phyloP scores from a whole-genome alignment of 2,113 vertebrate species.

The Dunckerocampus dactyliophorus region DNA sequence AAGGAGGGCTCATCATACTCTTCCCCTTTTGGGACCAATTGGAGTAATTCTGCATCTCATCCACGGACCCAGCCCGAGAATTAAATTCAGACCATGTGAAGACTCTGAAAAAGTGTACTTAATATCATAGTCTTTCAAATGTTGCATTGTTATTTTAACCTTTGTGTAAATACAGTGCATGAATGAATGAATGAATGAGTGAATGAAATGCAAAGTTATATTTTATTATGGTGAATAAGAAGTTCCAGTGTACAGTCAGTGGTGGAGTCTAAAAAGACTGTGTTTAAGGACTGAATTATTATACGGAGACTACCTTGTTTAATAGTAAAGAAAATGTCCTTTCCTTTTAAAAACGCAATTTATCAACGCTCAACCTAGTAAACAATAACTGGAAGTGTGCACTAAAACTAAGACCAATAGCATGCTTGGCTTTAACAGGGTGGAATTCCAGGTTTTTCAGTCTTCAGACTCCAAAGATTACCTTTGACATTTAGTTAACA shows the following conservation, averaged over 20 bases:
- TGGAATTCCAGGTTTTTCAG: not conserved
- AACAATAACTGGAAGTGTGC: not conserved
- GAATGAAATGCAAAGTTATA: slow-evolving; percentile 77
- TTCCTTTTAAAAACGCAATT: not conserved
- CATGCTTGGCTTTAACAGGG: not conserved
- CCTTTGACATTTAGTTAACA: not conserved
- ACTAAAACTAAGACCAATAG: not conserved
- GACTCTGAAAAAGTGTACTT: slow-evolving; percentile 35
- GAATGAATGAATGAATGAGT: slow-evolving; percentile 48
- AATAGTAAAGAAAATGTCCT: not conserved
- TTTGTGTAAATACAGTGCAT: slow-evolving; percentile 74
- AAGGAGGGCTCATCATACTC: not conserved
- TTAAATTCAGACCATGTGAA: slow-evolving; percentile 18
- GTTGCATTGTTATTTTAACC: slow-evolving; percentile 55
- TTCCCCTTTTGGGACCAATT: slow-evolving; percentile 21
- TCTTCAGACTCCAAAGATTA: not conserved
- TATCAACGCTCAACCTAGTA: not conserved
- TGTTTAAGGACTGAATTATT: not conserved
- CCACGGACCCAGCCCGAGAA: slow-evolving; percentile 13
- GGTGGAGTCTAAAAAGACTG: not conserved
- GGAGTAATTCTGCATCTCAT: slow-evolving; percentile 14
- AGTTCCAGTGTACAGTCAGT: slow-evolving; percentile 1
- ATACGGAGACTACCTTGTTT: not conserved
- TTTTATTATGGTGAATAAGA: slow-evolving; percentile 63
- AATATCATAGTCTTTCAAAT: slow-evolving; percentile 67